Percentiles rank a stretch among this genome's conserved stretches.
Conservation (phyloP, 92 coral and sea anemone species). For the Pocillopora meandrina region DNA sequence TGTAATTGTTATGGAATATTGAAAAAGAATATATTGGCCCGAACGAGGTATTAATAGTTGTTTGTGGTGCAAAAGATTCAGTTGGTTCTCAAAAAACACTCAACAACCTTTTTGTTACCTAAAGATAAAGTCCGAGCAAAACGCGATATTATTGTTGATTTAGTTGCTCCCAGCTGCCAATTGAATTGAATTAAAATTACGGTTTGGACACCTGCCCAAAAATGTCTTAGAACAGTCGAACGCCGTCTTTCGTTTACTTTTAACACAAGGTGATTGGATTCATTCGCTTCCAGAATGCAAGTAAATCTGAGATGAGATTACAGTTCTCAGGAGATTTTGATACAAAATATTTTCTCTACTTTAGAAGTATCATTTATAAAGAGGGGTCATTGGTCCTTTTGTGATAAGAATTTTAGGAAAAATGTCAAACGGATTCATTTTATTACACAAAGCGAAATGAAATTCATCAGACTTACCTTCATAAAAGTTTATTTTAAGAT, state of each 20-base stretch:
- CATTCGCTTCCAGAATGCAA: not conserved
- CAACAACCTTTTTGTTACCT: not conserved
- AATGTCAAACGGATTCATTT: not conserved
- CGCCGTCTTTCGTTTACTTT: not conserved
- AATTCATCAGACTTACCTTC: not conserved
- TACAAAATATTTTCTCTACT: no score
- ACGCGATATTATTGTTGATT: not conserved
- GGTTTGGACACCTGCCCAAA: not conserved
- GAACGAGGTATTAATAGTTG: not conserved
- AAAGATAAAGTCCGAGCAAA: not conserved
- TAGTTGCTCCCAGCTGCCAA: not conserved
- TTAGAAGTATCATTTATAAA: no score
- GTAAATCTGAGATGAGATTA: not conserved
- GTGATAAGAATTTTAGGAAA: not conserved
- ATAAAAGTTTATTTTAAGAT: not conserved
- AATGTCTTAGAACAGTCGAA: not conserved
- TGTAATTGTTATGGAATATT: not conserved
- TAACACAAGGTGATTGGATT: not conserved
- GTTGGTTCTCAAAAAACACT: not conserved
- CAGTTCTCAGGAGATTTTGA: not conserved
- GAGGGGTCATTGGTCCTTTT: not conserved
- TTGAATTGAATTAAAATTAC: slow-evolving; percentile 6
- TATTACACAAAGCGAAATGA: not conserved
- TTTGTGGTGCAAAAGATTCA: not conserved
- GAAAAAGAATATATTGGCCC: not conserved